Conservation (phyloP, 2,113 vertebrate genomes). For the Passer montanus region DNA sequence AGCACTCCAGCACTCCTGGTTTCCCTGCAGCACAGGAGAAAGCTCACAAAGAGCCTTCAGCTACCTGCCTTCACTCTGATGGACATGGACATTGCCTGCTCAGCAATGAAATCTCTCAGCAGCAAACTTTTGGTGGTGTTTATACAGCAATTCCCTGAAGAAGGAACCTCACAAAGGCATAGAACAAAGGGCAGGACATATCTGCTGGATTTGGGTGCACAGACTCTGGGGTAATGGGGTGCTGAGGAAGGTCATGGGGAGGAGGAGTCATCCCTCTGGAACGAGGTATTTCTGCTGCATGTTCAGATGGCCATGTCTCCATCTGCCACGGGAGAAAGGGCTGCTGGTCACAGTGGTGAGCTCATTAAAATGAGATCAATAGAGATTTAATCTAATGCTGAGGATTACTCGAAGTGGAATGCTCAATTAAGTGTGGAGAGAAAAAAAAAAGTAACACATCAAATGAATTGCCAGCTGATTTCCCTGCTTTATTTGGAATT, state of each 20-base stretch:
- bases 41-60: not conserved
- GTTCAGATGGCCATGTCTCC: not conserved
- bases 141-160: not conserved
- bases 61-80: not conserved
- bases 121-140: not conserved
- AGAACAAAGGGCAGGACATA: not conserved
- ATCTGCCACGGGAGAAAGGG: not conserved
- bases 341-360: conserved; percentile 38
- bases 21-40: not conserved
- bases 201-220: not conserved
- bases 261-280: not conserved
- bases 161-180: not conserved
- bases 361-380: conserved; percentile 63
- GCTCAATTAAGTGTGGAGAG: conserved; percentile 32
- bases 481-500: not conserved
- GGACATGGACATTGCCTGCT: not conserved
- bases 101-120: not conserved
- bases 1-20: not conserved
- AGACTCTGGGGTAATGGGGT: not conserved
- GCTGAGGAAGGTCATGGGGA: rapidly evolving
- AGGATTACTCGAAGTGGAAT: conserved; percentile 35
- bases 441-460: not conserved
- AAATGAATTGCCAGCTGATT: conserved; percentile 47
- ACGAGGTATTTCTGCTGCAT: not conserved
- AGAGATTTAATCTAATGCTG: conserved; percentile 57